Percentiles rank a stretch among this genome's conserved stretches.
Conservation (phyloP, 1,140 invertebrate genomes). For the Caenorhabditis briggsae region DNA sequence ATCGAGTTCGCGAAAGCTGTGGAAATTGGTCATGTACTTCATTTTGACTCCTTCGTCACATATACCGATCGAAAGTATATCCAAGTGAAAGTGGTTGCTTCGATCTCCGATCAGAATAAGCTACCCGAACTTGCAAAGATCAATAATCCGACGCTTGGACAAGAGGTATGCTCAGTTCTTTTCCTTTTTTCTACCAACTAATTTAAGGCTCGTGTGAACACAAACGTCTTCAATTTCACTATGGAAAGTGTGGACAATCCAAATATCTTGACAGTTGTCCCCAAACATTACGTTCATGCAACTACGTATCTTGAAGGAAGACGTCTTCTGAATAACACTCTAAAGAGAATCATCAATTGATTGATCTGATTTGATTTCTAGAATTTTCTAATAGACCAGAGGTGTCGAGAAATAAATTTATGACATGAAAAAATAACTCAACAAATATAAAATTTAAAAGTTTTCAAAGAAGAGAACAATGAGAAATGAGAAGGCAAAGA, state of each 20-base stretch:
- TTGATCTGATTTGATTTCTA: no score
- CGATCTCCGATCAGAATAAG: conserved; percentile 82
- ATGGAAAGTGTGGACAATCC: conserved; percentile 80
- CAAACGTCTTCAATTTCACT: conserved; percentile 86
- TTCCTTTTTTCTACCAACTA: background rate
- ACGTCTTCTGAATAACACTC: conserved; percentile 81
- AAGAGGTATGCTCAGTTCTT: conserved; percentile 80
- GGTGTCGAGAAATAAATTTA: conserved; percentile 51
- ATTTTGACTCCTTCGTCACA: conserved; percentile 82
- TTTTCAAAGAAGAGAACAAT: background rate
- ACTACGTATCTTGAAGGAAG: conserved; percentile 85
- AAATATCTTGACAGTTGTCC: conserved; percentile 81
- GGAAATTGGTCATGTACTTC: conserved; percentile 84
- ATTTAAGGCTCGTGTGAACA: conserved; percentile 79
- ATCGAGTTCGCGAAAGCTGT: conserved; percentile 84
- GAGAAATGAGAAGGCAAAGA: background rate
- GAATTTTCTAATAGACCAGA: background rate
- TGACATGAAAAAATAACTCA: conserved; percentile 37
- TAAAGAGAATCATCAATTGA: conserved; percentile 32
- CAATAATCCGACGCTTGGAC: conserved; percentile 83
- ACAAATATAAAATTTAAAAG: background rate
- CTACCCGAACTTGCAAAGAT: conserved; percentile 1
- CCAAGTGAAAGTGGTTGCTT: conserved; percentile 66
- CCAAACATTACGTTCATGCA: conserved; percentile 83
- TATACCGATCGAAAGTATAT: conserved; percentile 59